A percentile compares a stretch with the other conserved stretches of the same genome.
Evolutionary conservation across 2,113 vertebrate species (phyloP).

Genomic region (Hiodon tergisus): DNA sequence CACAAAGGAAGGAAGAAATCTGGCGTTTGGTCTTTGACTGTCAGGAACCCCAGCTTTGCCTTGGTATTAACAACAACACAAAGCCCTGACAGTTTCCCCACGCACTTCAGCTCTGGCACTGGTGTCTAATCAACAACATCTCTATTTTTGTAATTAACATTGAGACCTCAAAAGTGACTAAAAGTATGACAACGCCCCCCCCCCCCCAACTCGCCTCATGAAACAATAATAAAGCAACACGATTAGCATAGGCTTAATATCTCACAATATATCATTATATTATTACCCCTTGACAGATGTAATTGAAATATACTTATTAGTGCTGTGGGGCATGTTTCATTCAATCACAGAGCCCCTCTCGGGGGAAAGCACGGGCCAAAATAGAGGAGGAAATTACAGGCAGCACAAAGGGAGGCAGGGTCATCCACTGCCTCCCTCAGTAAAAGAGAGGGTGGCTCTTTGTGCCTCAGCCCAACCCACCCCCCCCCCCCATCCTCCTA

Average conservation of each 20-base stretch:
- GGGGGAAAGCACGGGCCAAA: slow-evolving; percentile 60
- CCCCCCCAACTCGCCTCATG: slow-evolving; percentile 34
- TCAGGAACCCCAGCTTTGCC: neutral
- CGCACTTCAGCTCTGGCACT: neutral
- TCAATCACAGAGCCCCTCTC: slow-evolving; percentile 76
- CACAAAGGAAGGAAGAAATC: too few relatives aligned
- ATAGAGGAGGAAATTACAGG: slow-evolving; percentile 63
- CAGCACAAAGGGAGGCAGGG: slow-evolving; percentile 63
- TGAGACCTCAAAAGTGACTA: slow-evolving; percentile 11
- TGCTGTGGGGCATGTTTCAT: slow-evolving; percentile 83
- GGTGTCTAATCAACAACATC: neutral
- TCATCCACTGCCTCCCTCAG: slow-evolving; percentile 9
- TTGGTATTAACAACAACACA: neutral
- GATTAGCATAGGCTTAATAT: slow-evolving; percentile 98
- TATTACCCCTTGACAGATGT: slow-evolving; percentile 95
- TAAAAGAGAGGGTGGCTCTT: neutral
- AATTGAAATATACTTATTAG: slow-evolving; percentile 99
- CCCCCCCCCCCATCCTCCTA: neutral
- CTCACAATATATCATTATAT: slow-evolving; percentile 98
- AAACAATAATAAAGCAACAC: slow-evolving; percentile 71
- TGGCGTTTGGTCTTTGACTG: too few relatives aligned
- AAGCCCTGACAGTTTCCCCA: neutral
- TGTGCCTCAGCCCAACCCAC: neutral
- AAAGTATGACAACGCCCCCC: slow-evolving; percentile 2
- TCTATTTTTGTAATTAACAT: slow-evolving; percentile 16